Evolutionary conservation across 2,113 vertebrate species (phyloP).

Genomic region (Romanogobio albipinnatus): DNA sequence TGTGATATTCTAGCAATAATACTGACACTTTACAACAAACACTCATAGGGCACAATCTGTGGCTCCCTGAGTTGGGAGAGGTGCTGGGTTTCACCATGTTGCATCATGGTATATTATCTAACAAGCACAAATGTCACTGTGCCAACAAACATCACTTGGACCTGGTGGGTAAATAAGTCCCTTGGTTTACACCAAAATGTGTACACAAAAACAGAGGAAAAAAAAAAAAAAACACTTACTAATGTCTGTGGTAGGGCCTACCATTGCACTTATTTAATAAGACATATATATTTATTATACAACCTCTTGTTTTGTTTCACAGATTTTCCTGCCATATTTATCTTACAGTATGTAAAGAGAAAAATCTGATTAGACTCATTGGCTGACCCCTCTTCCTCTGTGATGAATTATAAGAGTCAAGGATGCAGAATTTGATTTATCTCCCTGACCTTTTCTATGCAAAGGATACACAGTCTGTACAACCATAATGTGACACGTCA

Average conservation of each 20-base stretch:
- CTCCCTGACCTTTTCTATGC: conserved; percentile 81
- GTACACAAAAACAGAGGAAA: conserved; percentile 54
- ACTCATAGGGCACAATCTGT: conserved; percentile 56
- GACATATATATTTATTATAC: conserved; percentile 62
- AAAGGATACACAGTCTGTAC: conserved; percentile 73
- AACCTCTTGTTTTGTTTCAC: conserved; percentile 49
- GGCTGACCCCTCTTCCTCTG: conserved; percentile 65
- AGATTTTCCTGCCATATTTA: conserved; percentile 63
- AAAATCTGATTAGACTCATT: conserved; percentile 69
- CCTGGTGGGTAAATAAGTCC: conserved; percentile 75
- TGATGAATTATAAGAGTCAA: conserved; percentile 76
- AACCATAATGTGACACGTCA: conserved; percentile 74
- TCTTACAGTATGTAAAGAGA: conserved; percentile 60
- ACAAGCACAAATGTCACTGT: conserved; percentile 76
- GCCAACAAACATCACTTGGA: conserved; percentile 75
- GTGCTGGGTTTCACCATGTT: conserved; percentile 73
- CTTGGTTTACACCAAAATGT: conserved; percentile 65
- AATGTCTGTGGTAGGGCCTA: conserved; percentile 57
- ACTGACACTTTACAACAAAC: conserved; percentile 48
- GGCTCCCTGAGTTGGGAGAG: conserved; percentile 64
- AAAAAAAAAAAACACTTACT: conserved; percentile 41
- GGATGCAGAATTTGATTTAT: conserved; percentile 76
- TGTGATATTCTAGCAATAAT: conserved; percentile 53
- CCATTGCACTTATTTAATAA: conserved; percentile 65
- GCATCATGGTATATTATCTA: conserved; percentile 78